Evolutionary conservation across 2,888 invertebrate genomes (phyloP), one percentile per base, ranked within the genome.

Genomic region (Bugulina stolonifera): DNA sequence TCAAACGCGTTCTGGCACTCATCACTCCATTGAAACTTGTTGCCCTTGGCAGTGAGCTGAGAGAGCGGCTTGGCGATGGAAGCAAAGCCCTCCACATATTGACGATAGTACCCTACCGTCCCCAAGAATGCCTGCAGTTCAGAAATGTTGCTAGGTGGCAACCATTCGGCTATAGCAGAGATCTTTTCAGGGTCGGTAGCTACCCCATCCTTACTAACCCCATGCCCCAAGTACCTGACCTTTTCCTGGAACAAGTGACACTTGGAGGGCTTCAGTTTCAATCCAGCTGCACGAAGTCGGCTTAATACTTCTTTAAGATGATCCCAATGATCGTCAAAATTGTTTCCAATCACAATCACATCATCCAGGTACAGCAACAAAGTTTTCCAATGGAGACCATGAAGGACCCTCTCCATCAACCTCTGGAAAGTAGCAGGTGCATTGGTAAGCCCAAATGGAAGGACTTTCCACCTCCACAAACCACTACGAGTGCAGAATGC

Each of bases 241-340:
- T 29, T 32, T 3, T 35, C n/a, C 32, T 35, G 55, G 54, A 57
- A n/a, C 10, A 76, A 74, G 22, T 25, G n/a, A 72, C 78, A 77
- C 72, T 79, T 79, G 25, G 64, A 73, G 1, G 76, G 73, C 64
- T 77, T 75, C 10, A 79, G 35, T 52, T 73, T 76, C 34, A 80
- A 71, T n/a, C 74, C 75, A 52, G 75, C 75, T 14, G 64, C 35
- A 22, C 73, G 32, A 18, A 77, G 73, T 23, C 74, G 64, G n/a
- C 70, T 35, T 27, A 78, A 74, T 14, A 78, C 75, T n/a, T 29
- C 25, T 34, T 58, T 10, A 0, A 79, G 71, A 54, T 74, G 32
- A 1, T 27, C 27, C 3, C 71, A n/a, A 22, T 73, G 73, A n/a
- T 54, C 69, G 29, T 73, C 72, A 54, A 76, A 74, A 0, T 73